phyloP scores from a whole-genome alignment of 2,888 invertebrate genomes.

The Parnassius apollo region DNA sequence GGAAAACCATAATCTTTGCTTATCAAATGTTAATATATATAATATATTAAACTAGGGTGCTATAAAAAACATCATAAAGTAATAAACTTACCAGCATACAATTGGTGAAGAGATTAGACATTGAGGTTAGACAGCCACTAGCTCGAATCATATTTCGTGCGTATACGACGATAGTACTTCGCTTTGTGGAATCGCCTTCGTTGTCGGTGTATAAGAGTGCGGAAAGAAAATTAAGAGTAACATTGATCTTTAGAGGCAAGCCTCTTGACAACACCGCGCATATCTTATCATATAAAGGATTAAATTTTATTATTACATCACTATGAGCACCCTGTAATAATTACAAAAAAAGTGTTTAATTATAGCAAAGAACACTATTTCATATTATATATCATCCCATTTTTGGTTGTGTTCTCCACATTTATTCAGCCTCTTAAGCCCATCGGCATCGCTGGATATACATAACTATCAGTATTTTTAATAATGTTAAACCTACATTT shows the following conservation, averaged over 20 bases:
- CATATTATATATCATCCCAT: too few relatives aligned
- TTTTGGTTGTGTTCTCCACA: too few relatives aligned
- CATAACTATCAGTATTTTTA: too few relatives aligned
- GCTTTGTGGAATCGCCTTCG: constrained; percentile 37
- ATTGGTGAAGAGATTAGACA: constrained; percentile 54
- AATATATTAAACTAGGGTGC: too few relatives aligned
- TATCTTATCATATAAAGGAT: constrained; percentile 54
- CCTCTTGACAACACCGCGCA: constrained; percentile 44
- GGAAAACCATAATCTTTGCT: too few relatives aligned
- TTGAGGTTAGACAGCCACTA: constrained; percentile 60
- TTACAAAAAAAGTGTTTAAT: not conserved
- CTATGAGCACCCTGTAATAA: constrained; percentile 37
- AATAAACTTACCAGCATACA: constrained; percentile 54
- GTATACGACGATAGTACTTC: constrained; percentile 40
- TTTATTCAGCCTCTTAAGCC: too few relatives aligned
- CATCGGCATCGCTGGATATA: too few relatives aligned
- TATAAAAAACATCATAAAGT: too few relatives aligned
- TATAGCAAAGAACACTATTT: too few relatives aligned
- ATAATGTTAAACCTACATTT: too few relatives aligned
- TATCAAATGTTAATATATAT: too few relatives aligned
- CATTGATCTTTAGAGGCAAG: constrained; percentile 42
- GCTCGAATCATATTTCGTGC: constrained; percentile 57
- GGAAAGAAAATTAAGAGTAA: constrained; percentile 56
- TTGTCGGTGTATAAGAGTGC: constrained; percentile 47
- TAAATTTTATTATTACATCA: constrained; percentile 49